Conservation (phyloP, 2,888 invertebrate species). For the Scelioninae gen. 2 region DNA sequence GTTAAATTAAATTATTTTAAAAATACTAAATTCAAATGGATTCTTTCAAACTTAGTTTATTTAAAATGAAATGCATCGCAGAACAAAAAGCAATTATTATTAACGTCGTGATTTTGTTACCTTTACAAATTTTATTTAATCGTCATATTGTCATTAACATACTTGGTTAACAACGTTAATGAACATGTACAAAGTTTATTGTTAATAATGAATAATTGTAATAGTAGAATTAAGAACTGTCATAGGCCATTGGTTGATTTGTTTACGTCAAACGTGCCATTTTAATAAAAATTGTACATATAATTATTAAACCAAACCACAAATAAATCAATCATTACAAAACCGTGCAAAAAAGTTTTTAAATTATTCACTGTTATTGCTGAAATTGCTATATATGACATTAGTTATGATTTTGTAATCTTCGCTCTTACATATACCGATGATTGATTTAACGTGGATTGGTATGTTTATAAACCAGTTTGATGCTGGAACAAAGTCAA, state of each 20-base stretch:
- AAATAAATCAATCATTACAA: slow-evolving; percentile 52
- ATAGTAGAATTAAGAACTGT: slow-evolving; percentile 59
- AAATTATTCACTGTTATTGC: too few species aligned
- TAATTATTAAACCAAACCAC: slow-evolving; percentile 60
- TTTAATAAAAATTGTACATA: slow-evolving; percentile 70
- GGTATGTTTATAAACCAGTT: slow-evolving; percentile 47
- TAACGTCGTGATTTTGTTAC: too few species aligned
- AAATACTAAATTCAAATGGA: neutral
- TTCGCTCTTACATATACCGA: slow-evolving; percentile 12
- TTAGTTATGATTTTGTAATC: slow-evolving; percentile 1
- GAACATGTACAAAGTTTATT: slow-evolving; percentile 71
- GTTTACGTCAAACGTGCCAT: slow-evolving; percentile 72
- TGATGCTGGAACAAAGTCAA: slow-evolving; percentile 55
- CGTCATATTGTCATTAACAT: slow-evolving; percentile 62
- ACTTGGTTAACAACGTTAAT: slow-evolving; percentile 41
- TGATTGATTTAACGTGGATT: slow-evolving; percentile 54
- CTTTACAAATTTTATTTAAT: slow-evolving; percentile 70
- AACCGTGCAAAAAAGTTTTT: too few species aligned
- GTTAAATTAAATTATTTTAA: slow-evolving; percentile 1
- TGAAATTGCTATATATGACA: too few species aligned
- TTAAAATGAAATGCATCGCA: slow-evolving; percentile 36
- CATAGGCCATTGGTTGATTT: slow-evolving; percentile 61
- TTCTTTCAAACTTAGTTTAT: slow-evolving; percentile 11
- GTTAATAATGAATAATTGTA: slow-evolving; percentile 63
- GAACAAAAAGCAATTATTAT: too few species aligned